Evolutionary conservation across 2,797 vertebrate species (phyloP).

Genomic region (Galagoides demidoff): DNA sequence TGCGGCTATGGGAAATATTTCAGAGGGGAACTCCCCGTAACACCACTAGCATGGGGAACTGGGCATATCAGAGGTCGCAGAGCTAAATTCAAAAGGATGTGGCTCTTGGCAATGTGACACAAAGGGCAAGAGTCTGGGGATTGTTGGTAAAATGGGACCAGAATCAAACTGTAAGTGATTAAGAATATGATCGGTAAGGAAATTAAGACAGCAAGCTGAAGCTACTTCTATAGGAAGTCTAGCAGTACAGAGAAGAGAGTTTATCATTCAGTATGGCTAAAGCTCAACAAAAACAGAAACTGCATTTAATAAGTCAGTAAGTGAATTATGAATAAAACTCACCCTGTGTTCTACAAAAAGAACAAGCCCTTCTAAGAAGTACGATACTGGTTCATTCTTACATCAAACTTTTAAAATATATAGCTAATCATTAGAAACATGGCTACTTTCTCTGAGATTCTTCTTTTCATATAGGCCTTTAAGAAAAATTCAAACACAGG

Average conservation of each 20-base stretch:
- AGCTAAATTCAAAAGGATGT: background rate
- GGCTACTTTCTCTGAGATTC: background rate
- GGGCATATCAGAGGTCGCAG: background rate
- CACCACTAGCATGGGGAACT: background rate
- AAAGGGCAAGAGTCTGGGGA: background rate
- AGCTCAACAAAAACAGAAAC: slow-evolving; percentile 7
- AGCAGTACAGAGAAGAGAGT: background rate
- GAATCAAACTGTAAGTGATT: background rate
- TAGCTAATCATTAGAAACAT: background rate
- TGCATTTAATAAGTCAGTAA: background rate
- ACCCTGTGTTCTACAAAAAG: background rate
- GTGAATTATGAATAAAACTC: slow-evolving; percentile 37
- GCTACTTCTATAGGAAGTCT: background rate
- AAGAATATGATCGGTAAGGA: background rate
- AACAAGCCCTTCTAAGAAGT: background rate
- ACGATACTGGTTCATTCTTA: background rate
- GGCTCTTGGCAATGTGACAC: background rate
- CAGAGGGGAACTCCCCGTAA: background rate
- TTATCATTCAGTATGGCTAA: background rate
- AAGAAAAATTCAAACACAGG: slow-evolving; percentile 45
- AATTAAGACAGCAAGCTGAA: background rate
- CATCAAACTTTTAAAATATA: background rate
- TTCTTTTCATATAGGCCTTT: background rate
- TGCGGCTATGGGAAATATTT: background rate
- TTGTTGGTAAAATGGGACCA: background rate